Conservation (phyloP, 2,888 invertebrate genomes). For the Notocelia uddmanniana region DNA sequence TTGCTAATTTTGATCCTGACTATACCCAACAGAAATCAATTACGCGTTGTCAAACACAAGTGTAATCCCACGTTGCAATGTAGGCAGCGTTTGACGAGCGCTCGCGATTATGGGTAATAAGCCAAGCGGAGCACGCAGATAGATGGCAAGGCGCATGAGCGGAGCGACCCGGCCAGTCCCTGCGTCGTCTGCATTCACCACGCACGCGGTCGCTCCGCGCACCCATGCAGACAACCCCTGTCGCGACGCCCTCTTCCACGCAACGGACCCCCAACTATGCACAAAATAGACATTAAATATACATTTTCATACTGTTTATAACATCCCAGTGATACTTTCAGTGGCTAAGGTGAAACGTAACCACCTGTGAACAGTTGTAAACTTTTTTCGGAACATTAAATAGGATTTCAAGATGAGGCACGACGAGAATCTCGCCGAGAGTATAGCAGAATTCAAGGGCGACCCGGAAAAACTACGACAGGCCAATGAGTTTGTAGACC, state of each 20-base stretch:
- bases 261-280: constrained; percentile 56
- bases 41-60: constrained; percentile 15
- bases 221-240: constrained; percentile 54
- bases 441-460: constrained; percentile 85
- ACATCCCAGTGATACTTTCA: constrained; percentile 28
- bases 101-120: constrained; percentile 71
- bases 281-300: constrained; percentile 41
- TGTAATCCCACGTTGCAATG: constrained; percentile 22
- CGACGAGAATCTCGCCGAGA: constrained; percentile 76
- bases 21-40: neutral
- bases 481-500: constrained; percentile 86
- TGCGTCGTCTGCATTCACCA: constrained; percentile 57
- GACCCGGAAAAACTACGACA: constrained; percentile 86
- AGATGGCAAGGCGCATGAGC: constrained; percentile 74
- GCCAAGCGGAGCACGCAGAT: constrained; percentile 55
- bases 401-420: constrained; percentile 70
- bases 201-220: constrained; percentile 57
- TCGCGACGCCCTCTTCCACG: constrained; percentile 55
- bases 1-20: no score
- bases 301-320: constrained; percentile 52
- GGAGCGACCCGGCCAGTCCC: constrained; percentile 72
- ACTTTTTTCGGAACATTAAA: constrained; percentile 8
- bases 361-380: constrained; percentile 47
- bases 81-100: constrained; percentile 50
- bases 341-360: constrained; percentile 45